Conservation (phyloP, 2,888 invertebrate genomes). For the Frankliniella intonsa region DNA sequence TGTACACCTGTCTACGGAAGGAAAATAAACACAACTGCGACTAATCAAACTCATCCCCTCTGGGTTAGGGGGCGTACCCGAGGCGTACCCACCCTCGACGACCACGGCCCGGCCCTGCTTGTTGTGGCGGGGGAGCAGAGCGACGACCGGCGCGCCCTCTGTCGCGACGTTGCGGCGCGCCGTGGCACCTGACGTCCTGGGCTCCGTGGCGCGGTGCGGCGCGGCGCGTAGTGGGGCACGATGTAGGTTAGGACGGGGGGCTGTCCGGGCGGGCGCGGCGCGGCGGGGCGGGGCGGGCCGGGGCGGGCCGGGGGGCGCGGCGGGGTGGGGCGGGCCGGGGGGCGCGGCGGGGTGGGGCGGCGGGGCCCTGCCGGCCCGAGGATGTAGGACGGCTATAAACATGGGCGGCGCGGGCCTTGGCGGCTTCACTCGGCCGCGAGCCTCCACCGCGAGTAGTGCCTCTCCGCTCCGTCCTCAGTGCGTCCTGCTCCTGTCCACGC, state of each 20-base stretch:
- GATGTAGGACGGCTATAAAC: conserved; percentile 25
- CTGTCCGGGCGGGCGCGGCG: not conserved
- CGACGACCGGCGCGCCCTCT: not conserved
- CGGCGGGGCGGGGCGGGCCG: not conserved
- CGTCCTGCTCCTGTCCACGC: not conserved
- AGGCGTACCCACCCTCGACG: no score
- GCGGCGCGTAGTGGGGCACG: not conserved
- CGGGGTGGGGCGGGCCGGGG: not conserved
- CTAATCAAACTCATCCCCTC: no score
- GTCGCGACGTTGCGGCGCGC: not conserved
- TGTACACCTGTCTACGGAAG: no score
- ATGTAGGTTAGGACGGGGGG: conserved; percentile 15
- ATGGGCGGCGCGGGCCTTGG: conserved; percentile 7
- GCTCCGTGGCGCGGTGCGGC: not conserved
- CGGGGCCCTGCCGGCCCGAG: not conserved
- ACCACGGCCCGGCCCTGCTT: no score
- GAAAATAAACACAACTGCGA: no score
- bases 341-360: no score
- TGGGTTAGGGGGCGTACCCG: no score
- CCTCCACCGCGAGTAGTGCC: conserved; percentile 1
- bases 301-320: not conserved
- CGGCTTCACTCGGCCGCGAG: conserved; percentile 10
- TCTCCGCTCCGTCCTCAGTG: not conserved
- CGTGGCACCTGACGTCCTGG: not conserved
- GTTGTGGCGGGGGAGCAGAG: no score